These are phyloP conservation scores for Chloroclysta siterata DNA, from an alignment of 2,888 invertebrate genomes.

Conservation along the genomic window DNA sequence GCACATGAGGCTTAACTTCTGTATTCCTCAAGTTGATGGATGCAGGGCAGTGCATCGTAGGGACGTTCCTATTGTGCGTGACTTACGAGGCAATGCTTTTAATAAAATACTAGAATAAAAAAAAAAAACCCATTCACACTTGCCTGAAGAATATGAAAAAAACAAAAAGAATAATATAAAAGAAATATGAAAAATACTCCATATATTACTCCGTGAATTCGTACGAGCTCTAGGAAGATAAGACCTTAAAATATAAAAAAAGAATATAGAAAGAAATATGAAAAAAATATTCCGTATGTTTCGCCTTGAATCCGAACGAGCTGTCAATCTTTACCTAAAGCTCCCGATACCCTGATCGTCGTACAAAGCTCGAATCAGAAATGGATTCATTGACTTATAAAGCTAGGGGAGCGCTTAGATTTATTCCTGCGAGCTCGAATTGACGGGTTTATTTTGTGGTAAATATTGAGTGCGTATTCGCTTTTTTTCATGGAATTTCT, in stretches of 20 bases:
- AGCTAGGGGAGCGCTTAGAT: conserved; percentile 1
- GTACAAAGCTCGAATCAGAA: conserved; percentile 20
- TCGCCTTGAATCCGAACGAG: conserved; percentile 13
- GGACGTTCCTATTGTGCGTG: no score
- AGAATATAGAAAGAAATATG: conserved; percentile 1
- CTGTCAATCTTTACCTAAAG: conserved; percentile 25
- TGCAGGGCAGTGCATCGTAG: no score
- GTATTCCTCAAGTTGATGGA: no score
- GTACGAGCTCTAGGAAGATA: no score
- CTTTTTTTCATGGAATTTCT: background rate
- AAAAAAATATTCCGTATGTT: conserved; percentile 10
- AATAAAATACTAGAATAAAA: no score
- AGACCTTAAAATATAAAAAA: background rate
- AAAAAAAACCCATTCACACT: no score
- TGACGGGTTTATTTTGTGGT: conserved; percentile 6
- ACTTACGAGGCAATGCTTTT: no score
- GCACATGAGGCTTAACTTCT: no score
- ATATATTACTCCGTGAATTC: no score
- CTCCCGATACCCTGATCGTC: conserved; percentile 21
- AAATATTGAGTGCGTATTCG: background rate
- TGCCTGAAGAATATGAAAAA: no score
- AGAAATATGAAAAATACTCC: no score
- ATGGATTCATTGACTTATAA: conserved; percentile 16
- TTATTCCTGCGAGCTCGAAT: conserved; percentile 8
- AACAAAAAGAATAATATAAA: no score